Evolutionary conservation across 2,797 vertebrate genomes (phyloP), one percentile per base, ranked within the genome.

Genomic region (Centropyge bicolor): DNA sequence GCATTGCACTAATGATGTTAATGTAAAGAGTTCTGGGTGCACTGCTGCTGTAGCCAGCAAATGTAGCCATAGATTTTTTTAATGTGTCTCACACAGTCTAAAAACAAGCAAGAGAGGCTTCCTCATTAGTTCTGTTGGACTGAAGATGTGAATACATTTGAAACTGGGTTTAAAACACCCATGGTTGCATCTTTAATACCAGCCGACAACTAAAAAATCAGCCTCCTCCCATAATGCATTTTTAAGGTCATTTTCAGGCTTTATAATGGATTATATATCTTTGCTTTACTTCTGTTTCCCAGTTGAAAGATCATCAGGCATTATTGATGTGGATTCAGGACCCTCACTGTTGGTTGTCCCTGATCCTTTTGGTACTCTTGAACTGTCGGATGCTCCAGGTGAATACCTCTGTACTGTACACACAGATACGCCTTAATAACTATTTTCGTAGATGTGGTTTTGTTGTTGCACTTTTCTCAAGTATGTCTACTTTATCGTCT

Each of bases 371-470:
- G 83, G 91, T 84, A 94, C 94, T 88, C 96, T 98, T 20, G 91
- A 96, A 0, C 90, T 97, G 49, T 96, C 95, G 8, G 96, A 97
- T 60, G 86, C 95, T 0, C 96, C 97, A 95, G 97, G 97, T 99
- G 95, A 96, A 74, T 2, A 67, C 41, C 43, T 36, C 27, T n/a
- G 20, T 31, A n/a, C 0, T 59, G 2, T 19, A 16, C 20, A 56
- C 46, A 22, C 57, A 45, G 14, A 24, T 3, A 5, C 0, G 12
- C 40, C 6, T 62, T 24, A 59, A 5, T 31, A 31, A 31, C 27
- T 31, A 31, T 31, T 49, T 22, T 62, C 8, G 45, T 51, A 16
- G 5, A 8, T 68, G 8, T 20, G 17, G 5, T 27, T 45, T 45
- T 79, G n/a, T 35, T 16, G 36, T 62, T 71, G 27, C 17, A 11